Evolutionary conservation across 2,113 vertebrate species (phyloP), one percentile per base, ranked within the genome.

Genomic region (Thunnus maccoyii): DNA sequence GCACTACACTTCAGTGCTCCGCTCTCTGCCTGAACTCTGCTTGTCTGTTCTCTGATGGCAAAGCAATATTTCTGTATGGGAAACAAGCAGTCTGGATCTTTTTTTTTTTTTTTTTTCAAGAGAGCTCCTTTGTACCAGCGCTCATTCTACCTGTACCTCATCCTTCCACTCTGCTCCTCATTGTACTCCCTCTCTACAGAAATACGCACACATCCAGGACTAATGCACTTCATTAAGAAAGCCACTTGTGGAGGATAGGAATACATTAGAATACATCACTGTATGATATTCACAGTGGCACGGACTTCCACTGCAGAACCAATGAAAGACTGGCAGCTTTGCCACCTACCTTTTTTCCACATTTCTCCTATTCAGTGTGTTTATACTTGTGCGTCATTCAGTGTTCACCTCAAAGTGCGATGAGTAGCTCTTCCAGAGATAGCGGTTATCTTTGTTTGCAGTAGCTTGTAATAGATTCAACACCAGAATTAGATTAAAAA

Each of bases 161-260:
- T 70, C 74, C 36, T 16, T 78, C 47, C 54, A 13, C 70, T 52
- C 20, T 47, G n/a, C 60, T 41, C 22, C 55, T 76, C 46, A 36
- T 68, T 61, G 67, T 62, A 30, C 60, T 64, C 32, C 61, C 62
- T 68, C 62, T 78, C 51, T 13, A 15, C 55, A 84, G 47, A 72
- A 52, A 68, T 13, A 69, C 54, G 62, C 67, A 72, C 56, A 75
- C 50, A 57, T 46, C 15, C 62, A 78, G 54, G 70, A 27, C 78
- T 82, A 89, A 92, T 78, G 84, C 78, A 68, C 72, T 88, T 82
- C 71, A 87, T 87, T 90, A 84, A 63, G 65, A 62, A 41, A 48
- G 64, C 64, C 72, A 78, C 80, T 91, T 63, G 52, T 80, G 55
- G 60, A 78, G 51, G 15, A 30, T 41, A 72, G 66, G 66, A 85